Conservation (phyloP, 2,797 vertebrate species). For the Sebastes taczanowskii region DNA sequence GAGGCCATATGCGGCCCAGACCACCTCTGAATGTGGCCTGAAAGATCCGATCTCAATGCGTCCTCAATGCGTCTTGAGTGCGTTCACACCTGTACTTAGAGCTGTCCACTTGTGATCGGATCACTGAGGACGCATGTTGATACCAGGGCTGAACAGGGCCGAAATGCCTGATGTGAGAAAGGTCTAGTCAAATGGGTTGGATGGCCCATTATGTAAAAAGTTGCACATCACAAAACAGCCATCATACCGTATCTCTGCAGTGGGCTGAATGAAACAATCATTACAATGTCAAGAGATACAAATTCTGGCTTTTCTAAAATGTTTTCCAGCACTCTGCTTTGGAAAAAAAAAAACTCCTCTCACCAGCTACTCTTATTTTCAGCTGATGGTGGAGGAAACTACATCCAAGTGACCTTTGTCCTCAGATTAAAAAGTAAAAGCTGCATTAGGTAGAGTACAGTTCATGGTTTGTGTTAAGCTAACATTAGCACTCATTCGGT, state of each 20-base stretch:
- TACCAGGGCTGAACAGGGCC: too few relatives aligned
- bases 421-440: neutral
- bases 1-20: too few relatives aligned
- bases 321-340: neutral
- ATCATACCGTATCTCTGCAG: neutral
- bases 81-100: too few relatives aligned
- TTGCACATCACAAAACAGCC: neutral
- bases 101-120: too few relatives aligned
- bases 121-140: too few relatives aligned
- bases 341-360: neutral
- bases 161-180: neutral
- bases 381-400: neutral
- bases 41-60: too few relatives aligned
- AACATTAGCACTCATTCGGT: too few relatives aligned
- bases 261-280: conserved; percentile 8
- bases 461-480: too few relatives aligned
- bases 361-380: neutral
- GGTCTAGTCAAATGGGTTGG: neutral
- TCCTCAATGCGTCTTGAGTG: too few relatives aligned
- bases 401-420: neutral
- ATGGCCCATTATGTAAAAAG: neutral
- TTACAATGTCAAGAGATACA: conserved; percentile 1
- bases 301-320: neutral
- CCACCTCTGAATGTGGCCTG: too few relatives aligned
- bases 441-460: too few relatives aligned